Percentiles rank a stretch among this genome's conserved stretches.
Conservation (phyloP, 2,797 vertebrate species). For the Prionace glauca region DNA sequence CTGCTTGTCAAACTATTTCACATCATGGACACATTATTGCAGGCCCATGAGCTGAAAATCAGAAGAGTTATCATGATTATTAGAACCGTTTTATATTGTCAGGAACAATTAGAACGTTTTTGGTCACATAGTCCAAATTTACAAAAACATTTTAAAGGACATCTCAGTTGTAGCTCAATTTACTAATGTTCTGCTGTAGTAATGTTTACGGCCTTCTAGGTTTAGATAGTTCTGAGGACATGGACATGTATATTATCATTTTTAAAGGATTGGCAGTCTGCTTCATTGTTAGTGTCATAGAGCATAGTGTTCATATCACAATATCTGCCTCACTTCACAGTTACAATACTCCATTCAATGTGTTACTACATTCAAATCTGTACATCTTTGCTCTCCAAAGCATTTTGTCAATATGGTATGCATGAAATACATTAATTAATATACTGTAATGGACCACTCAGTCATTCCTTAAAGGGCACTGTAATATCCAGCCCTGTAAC, state of each 20-base stretch:
- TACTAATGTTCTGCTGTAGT: background rate
- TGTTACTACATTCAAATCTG: background rate
- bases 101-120: background rate
- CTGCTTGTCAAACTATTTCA: constrained; percentile 32
- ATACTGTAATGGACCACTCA: background rate
- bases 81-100: background rate
- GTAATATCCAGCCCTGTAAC: background rate
- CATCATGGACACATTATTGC: constrained; percentile 28
- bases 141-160: background rate
- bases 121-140: background rate
- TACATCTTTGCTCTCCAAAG: background rate
- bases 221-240: background rate
- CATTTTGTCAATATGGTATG: background rate
- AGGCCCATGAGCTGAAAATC: background rate
- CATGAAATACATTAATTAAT: background rate
- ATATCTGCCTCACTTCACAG: background rate
- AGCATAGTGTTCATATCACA: background rate
- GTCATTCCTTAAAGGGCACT: background rate
- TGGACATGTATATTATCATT: background rate
- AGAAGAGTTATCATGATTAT: background rate
- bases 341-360: background rate
- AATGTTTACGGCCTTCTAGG: background rate
- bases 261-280: background rate
- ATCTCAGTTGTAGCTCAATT: background rate
- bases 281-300: background rate